phyloP scores from a whole-genome alignment of 2,888 invertebrate genomes.

The Lottia gigantea region DNA sequence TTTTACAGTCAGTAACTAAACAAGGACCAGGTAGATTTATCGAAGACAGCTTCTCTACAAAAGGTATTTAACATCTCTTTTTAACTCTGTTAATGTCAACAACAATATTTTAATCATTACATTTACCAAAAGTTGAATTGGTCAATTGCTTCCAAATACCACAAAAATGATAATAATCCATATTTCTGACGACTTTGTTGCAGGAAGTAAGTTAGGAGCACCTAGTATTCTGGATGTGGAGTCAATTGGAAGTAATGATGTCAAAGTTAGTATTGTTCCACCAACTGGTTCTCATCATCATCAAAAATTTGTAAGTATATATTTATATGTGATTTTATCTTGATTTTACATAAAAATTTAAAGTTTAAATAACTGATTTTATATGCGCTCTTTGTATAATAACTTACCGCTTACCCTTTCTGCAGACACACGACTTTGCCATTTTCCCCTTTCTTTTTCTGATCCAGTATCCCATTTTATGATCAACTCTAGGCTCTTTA shows the following conservation, averaged over 20 bases:
- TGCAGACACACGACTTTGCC: too few species aligned
- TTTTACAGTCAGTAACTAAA: constrained; percentile 30
- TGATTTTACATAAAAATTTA: too few species aligned
- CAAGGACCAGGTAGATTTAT: constrained; percentile 18
- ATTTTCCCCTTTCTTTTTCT: too few species aligned
- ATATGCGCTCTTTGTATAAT: too few species aligned
- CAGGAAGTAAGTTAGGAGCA: constrained; percentile 18
- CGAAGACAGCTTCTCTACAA: constrained; percentile 17
- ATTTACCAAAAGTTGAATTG: constrained; percentile 17
- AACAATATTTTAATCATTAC: too few species aligned
- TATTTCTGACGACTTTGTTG: neutral
- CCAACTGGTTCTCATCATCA: constrained; percentile 13
- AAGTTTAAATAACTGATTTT: too few species aligned
- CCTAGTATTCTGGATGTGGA: constrained; percentile 18
- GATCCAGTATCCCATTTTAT: too few species aligned
- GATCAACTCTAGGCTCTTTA: too few species aligned
- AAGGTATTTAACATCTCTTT: neutral
- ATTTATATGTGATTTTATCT: too few species aligned
- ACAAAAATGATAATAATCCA: constrained; percentile 16
- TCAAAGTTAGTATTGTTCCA: constrained; percentile 28
- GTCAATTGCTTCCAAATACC: neutral
- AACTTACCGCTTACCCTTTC: too few species aligned
- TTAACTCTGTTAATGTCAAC: too few species aligned
- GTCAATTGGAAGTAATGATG: constrained; percentile 16
- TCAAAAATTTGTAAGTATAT: too few species aligned